Base-by-base conservation (phyloP, 2,113 vertebrate species). In the Tyrannus savana region DNA sequence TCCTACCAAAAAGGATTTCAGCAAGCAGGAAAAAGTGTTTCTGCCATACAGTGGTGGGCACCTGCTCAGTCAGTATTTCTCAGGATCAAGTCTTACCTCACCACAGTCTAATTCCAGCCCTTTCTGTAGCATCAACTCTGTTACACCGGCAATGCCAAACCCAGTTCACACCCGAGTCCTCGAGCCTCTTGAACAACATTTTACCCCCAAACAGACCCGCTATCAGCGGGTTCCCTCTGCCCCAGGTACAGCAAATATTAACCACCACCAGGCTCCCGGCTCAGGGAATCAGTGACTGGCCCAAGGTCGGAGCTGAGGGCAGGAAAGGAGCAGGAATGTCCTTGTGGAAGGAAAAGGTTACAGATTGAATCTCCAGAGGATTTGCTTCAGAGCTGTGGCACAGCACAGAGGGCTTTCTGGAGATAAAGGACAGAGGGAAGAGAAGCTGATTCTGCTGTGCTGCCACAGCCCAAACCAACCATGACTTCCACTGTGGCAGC, bases 241-340 rank as follows among this genome's bases (percentile, higher is more conserved):
- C 0, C 33, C 90, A 58, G 83, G 92, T 49, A 97, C 96, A 93
- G 96, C 24, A 95, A 97, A 96, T 63, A 97, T 96, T 95, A 75
- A 95, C 96, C 88, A 59, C 71, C 91, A 5, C 5, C 0, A 44
- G 84, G 63, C 76, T 90, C 74, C 62, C 4, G 2, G 1, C 77
- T 19, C 27, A 0, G 22, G 68, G 75, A 66, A 84, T 68, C 92
- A 41, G 86, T 60, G 86, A 84, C 90, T 6, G 35, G 37, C 69
- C 88, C 93, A 96, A 97, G 95, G 96, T 93, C 92, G 6, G 92
- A 58, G 84, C 55, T 5, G 17, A 13, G 78, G 79, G 87, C 90
- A 75, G 69, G 55, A 19, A 59, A 37, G 84, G 62, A 88, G 69
- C 39, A 2, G 68, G 14, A 41, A 10, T 39, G 96, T 81, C 96